These are phyloP conservation scores for Eurytoma californica DNA, from an alignment of 2,888 invertebrate species.

Conservation along the genomic window DNA sequence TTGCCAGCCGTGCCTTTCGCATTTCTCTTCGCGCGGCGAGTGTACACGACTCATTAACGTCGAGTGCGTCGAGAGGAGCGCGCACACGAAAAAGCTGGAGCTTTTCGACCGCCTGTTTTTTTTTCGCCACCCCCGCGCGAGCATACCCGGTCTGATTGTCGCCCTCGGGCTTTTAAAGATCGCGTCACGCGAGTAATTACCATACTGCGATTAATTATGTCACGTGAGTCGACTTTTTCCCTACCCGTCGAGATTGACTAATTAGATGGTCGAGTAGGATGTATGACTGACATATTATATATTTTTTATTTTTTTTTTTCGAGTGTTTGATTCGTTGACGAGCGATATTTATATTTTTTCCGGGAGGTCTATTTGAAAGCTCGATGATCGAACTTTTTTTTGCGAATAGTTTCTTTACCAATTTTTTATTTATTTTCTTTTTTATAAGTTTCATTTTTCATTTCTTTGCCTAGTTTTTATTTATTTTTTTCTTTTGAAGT, in stretches of 20 bases:
- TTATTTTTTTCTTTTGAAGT: background rate
- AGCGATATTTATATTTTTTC: background rate
- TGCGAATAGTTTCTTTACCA: background rate
- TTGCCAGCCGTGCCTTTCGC: background rate
- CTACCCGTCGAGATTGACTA: conserved; percentile 19
- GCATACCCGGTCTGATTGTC: background rate
- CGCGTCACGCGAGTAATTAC: conserved; percentile 33
- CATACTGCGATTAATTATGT: conserved; percentile 37
- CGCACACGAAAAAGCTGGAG: conserved; percentile 27
- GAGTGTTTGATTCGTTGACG: background rate
- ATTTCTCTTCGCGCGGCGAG: background rate
- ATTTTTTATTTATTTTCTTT: background rate
- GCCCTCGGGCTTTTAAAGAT: background rate
- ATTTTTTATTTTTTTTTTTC: too few species aligned
- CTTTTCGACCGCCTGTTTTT: background rate
- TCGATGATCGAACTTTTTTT: too few species aligned
- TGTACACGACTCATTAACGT: conserved; percentile 39
- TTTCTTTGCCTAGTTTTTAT: background rate
- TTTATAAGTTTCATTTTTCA: background rate
- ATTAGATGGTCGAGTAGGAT: conserved; percentile 16
- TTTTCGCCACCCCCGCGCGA: background rate
- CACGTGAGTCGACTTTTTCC: background rate
- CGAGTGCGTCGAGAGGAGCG: conserved; percentile 28
- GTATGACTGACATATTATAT: conserved; percentile 29
- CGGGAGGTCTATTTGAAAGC: background rate